Conservation (phyloP, 2,113 vertebrate genomes). For the Microtus richardsoni region DNA sequence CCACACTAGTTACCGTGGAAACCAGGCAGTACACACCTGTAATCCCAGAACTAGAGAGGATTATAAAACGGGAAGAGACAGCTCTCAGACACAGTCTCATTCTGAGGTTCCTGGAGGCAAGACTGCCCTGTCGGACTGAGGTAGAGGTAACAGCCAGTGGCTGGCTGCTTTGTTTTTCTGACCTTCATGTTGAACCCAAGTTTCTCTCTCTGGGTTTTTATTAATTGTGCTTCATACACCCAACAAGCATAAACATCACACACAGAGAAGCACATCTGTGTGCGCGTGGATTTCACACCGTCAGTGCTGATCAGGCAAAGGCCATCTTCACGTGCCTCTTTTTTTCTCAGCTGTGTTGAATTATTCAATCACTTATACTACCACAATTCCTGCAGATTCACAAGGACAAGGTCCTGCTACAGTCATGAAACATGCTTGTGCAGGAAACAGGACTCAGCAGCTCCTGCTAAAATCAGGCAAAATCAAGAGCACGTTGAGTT, state of each 20-base stretch:
- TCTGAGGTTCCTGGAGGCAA: too few species aligned
- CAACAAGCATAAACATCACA: not conserved
- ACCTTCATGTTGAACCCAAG: too few species aligned
- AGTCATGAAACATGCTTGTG: not conserved
- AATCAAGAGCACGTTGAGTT: not conserved
- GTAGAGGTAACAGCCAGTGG: too few species aligned
- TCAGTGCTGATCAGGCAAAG: not conserved
- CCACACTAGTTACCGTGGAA: too few species aligned
- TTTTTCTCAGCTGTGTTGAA: not conserved
- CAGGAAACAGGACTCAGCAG: not conserved
- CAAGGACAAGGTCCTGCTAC: not conserved
- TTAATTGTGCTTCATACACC: not conserved
- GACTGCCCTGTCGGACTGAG: too few species aligned
- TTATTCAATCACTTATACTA: not conserved
- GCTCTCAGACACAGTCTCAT: too few species aligned
- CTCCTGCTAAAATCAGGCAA: constrained; percentile 23
- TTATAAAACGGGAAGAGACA: too few species aligned
- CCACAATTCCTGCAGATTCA: not conserved
- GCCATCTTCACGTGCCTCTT: not conserved
- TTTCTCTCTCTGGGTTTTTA: too few species aligned
- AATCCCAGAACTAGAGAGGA: too few species aligned
- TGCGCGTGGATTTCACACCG: not conserved
- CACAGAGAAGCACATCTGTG: not conserved
- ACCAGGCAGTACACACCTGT: too few species aligned
- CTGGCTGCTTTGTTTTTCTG: too few species aligned